phyloP scores from a whole-genome alignment of 2,113 vertebrate genomes.

The Barnardius zonarius region DNA sequence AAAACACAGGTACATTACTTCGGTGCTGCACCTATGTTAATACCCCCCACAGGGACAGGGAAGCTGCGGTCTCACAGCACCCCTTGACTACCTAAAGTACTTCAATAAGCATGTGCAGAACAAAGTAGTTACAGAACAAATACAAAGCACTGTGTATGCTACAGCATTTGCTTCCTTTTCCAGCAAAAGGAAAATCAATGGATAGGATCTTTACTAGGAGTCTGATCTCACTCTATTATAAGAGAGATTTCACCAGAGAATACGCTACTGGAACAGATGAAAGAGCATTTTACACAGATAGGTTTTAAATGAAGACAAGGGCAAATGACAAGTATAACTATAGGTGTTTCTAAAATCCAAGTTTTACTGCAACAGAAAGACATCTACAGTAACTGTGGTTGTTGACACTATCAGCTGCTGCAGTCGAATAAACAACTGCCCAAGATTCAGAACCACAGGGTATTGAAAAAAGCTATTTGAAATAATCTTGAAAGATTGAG shows the following conservation, averaged over 20 bases:
- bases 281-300: neutral
- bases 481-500: constrained; percentile 33
- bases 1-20: neutral
- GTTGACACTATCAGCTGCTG: neutral
- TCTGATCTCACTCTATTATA: neutral
- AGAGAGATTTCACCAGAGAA: neutral
- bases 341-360: neutral
- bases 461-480: neutral
- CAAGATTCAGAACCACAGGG: neutral
- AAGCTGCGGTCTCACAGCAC: neutral
- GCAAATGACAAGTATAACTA: neutral
- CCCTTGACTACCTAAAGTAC: neutral
- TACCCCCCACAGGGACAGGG: neutral
- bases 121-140: neutral
- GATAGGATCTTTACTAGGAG: neutral
- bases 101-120: neutral
- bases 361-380: neutral
- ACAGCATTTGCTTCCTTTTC: neutral
- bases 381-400: neutral
- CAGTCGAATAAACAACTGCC: neutral
- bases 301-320: neutral
- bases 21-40: neutral
- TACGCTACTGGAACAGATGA: neutral
- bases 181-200: neutral
- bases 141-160: neutral